Evolutionary conservation across 2,113 vertebrate species (phyloP), one percentile per base, ranked within the genome.

Genomic region (Lampris megalopsis): DNA sequence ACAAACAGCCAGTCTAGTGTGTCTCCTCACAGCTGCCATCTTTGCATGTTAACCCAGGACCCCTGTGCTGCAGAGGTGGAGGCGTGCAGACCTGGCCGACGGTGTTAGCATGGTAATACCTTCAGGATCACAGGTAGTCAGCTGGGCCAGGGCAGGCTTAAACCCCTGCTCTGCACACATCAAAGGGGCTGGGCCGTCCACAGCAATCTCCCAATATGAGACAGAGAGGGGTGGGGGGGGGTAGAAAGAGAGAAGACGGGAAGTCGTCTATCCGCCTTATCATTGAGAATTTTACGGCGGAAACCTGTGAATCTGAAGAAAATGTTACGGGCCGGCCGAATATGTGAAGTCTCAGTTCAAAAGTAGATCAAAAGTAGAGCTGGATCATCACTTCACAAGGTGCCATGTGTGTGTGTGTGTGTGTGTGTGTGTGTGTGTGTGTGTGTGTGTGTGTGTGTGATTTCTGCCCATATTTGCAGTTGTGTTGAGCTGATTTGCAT

Each of bases 191-290:
- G 53, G 70, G 68, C 70, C 73, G 67, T 86, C 81, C 81, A 64
- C 73, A 63, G 77, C 73, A 87, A 81, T 82, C 80, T 82, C 77
- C 24, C 66, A 43, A 8, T 0, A 80, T 48, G 73, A 69, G 80
- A 60, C 68, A 45, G 63, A 40, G 70, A 63, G 5, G 42, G n/a
- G 38, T 0, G 61, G 48, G 76, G 9, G 35, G 58, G 2, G 58
- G 5, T 5, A 3, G 36, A 5, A 11, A 2, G 38, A 8, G 59
- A 4, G 11, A 2, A 40, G 65, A 13, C 59, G 59, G 47, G n/a
- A 72, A 83, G 86, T 86, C 86, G 88, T 83, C 86, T 83, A 87
- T 80, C 87, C 86, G 81, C 81, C 88, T 89, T 89, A 88, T 92
- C 87, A 83, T 56, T 3, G 63, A 78, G 69, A 88, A 82, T 88